phyloP scores from a whole-genome alignment of 2,113 vertebrate species.

The Heterotis niloticus region DNA sequence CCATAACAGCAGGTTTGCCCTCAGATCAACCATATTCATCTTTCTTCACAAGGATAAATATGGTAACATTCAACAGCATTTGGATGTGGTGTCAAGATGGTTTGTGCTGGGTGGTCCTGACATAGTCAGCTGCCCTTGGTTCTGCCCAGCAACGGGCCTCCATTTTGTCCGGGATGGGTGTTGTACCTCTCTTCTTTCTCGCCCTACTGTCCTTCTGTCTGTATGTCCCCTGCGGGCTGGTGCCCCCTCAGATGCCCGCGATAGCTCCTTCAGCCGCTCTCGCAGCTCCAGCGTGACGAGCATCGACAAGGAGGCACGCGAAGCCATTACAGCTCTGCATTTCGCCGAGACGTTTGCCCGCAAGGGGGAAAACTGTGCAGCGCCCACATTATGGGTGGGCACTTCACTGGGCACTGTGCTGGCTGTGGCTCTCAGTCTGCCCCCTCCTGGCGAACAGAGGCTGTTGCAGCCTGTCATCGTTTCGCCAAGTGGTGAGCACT shows the following conservation, averaged over 20 bases:
- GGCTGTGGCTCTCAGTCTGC: conserved; percentile 79
- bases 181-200: conserved; percentile 64
- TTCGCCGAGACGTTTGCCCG: conserved; percentile 89
- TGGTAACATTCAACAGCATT: neutral
- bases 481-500: conserved; percentile 82
- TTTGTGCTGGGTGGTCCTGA: too few relatives aligned
- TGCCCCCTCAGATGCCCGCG: conserved; percentile 87
- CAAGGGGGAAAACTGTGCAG: conserved; percentile 75
- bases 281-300: conserved; percentile 97
- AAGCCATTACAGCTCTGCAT: conserved; percentile 87
- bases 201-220: conserved; percentile 69
- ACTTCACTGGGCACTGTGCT: conserved; percentile 89
- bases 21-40: neutral
- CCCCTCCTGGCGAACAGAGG: conserved; percentile 88
- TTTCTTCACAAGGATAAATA: conserved; percentile 6
- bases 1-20: neutral
- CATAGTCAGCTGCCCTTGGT: too few relatives aligned
- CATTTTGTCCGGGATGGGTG: conserved; percentile 38
- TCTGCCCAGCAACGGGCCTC: neutral
- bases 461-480: conserved; percentile 91
- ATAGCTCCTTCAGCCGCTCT: conserved; percentile 97
- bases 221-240: conserved; percentile 69
- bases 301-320: conserved; percentile 92
- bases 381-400: conserved; percentile 87
- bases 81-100: too few relatives aligned